phyloP scores from a whole-genome alignment of 2,797 vertebrate species.

The Coreius guichenoti region DNA sequence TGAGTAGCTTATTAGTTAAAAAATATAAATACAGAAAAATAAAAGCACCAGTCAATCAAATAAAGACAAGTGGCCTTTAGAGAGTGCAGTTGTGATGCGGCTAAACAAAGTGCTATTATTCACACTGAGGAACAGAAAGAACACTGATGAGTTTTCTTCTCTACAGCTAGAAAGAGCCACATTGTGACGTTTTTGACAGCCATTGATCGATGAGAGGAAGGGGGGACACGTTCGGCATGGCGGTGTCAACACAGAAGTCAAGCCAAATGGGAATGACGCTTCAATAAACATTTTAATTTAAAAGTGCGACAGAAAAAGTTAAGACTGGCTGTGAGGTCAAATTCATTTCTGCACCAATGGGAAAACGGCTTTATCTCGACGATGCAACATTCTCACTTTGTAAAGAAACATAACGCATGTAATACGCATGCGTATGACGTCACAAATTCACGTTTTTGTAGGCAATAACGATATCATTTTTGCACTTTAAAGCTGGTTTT shows the following conservation, averaged over 20 bases:
- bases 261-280: neutral
- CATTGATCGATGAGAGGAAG: neutral
- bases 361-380: no score
- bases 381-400: neutral
- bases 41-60: neutral
- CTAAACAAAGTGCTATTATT: slow-evolving; percentile 24
- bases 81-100: neutral
- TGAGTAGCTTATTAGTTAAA: neutral
- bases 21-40: neutral
- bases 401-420: no score
- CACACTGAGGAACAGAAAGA: slow-evolving; percentile 10
- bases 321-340: neutral
- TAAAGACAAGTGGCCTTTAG: neutral
- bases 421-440: no score
- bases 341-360: no score
- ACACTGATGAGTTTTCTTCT: slow-evolving; percentile 2
- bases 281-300: neutral
- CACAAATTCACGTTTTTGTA: no score
- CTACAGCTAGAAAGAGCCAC: neutral
- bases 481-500: no score
- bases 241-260: neutral
- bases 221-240: neutral
- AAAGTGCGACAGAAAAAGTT: neutral
- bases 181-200: neutral
- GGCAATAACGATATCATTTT: no score